Percentiles rank a stretch among this genome's conserved stretches.
phyloP scores from a whole-genome alignment of 2,797 vertebrate genomes.

The Ataeniobius toweri region DNA sequence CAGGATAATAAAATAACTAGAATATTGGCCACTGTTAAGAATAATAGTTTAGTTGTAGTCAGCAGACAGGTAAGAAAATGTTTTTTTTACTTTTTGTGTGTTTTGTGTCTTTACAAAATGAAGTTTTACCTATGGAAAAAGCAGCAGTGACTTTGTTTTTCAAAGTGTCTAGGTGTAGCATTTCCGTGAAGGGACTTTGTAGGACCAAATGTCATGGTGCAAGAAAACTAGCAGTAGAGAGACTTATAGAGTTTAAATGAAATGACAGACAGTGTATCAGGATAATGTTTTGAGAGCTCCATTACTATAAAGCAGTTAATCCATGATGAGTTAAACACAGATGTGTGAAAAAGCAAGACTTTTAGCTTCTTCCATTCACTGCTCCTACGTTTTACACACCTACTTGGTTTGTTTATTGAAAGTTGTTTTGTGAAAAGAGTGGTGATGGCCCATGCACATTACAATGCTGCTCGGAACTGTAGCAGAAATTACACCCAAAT shows the following conservation, averaged over 20 bases:
- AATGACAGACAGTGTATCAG: not conserved
- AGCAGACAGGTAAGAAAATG: too few relatives aligned
- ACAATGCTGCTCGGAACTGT: not conserved
- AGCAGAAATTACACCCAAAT: not conserved
- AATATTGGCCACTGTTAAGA: too few relatives aligned
- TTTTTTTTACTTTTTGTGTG: too few relatives aligned
- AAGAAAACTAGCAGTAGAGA: not conserved
- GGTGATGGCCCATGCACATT: not conserved
- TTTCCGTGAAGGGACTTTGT: not conserved
- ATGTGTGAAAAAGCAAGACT: not conserved
- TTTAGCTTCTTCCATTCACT: not conserved
- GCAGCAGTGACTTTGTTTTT: too few relatives aligned
- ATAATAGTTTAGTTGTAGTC: too few relatives aligned
- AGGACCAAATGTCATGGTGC: not conserved
- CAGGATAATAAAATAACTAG: too few relatives aligned
- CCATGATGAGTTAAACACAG: not conserved
- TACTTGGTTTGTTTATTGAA: not conserved
- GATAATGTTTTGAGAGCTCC: not conserved
- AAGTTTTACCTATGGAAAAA: too few relatives aligned
- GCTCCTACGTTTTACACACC: not conserved
- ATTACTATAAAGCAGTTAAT: not conserved
- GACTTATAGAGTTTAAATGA: not conserved
- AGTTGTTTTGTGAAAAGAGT: not conserved
- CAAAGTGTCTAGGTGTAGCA: too few relatives aligned
- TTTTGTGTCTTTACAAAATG: too few relatives aligned